Conservation (phyloP, 2,797 vertebrate species). For the Anolis apletophallus region DNA sequence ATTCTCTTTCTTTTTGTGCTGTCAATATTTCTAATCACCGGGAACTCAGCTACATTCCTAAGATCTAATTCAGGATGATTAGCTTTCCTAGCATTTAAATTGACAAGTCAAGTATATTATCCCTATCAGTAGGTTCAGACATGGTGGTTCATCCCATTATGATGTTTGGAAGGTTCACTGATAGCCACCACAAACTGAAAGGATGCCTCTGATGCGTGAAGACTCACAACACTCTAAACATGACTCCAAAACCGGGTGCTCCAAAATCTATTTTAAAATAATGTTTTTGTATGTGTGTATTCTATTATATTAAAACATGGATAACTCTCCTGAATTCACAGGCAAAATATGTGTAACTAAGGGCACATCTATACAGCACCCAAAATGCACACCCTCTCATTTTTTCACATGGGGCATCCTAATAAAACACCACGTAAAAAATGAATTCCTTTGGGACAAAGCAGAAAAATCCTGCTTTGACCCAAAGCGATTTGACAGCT, state of each 20-base stretch:
- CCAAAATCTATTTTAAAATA: too few relatives aligned
- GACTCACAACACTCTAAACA: too few relatives aligned
- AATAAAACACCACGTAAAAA: too few relatives aligned
- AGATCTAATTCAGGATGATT: constrained; percentile 58
- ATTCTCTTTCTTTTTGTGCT: constrained; percentile 44
- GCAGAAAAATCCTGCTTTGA: too few relatives aligned
- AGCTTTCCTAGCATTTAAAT: constrained; percentile 55
- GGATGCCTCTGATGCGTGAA: background rate
- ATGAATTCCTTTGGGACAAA: too few relatives aligned
- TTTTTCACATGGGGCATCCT: too few relatives aligned
- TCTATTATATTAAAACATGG: background rate
- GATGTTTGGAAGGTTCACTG: background rate
- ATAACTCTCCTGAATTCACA: background rate
- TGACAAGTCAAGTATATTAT: constrained; percentile 49
- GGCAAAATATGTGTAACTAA: too few relatives aligned
- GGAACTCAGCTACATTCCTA: constrained; percentile 61
- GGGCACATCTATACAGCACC: too few relatives aligned
- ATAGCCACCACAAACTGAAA: background rate
- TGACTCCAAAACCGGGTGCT: too few relatives aligned
- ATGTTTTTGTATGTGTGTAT: background rate
- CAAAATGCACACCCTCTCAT: too few relatives aligned
- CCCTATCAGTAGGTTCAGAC: background rate
- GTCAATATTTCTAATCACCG: constrained; percentile 55
- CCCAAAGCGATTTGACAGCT: too few relatives aligned
- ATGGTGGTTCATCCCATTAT: background rate